These are phyloP conservation scores for Macrosoma leucophasiata DNA, from an alignment of 2,888 invertebrate species.

Conservation along the genomic window DNA sequence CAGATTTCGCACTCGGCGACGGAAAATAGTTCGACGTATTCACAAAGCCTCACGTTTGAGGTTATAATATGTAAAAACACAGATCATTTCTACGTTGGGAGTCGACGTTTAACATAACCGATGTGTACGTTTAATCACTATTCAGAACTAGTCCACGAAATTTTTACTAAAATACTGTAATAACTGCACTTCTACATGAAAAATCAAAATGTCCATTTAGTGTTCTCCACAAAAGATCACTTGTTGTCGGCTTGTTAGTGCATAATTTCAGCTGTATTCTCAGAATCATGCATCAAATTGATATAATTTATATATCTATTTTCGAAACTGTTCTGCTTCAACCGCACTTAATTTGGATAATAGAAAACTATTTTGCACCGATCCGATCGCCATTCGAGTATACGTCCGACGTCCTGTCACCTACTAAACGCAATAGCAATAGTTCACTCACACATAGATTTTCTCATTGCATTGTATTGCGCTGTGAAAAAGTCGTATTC, in stretches of 20 bases:
- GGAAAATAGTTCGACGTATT: constrained; percentile 57
- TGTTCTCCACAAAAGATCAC: constrained; percentile 31
- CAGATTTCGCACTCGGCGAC: constrained; percentile 53
- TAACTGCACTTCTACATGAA: constrained; percentile 46
- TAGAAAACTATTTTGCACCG: constrained; percentile 17
- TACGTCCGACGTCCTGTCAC: constrained; percentile 22
- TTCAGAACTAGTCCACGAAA: constrained; percentile 30
- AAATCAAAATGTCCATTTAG: constrained; percentile 40
- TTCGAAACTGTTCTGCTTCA: constrained; percentile 1
- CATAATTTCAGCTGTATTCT: not conserved
- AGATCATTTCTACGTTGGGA: constrained; percentile 41
- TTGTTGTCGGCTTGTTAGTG: not conserved
- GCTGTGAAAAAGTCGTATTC: constrained; percentile 38
- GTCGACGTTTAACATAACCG: constrained; percentile 42
- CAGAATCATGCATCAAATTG: not conserved
- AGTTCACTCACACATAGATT: constrained; percentile 21
- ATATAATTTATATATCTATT: not conserved
- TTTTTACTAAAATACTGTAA: constrained; percentile 33
- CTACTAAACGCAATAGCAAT: constrained; percentile 29
- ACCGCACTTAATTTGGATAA: no score
- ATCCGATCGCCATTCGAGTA: constrained; percentile 29
- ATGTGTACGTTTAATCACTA: constrained; percentile 28
- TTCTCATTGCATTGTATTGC: constrained; percentile 22
- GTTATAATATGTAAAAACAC: constrained; percentile 62
- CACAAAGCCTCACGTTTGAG: constrained; percentile 59